Evolutionary conservation across 1,140 invertebrate genomes (phyloP), one percentile per base, ranked within the genome.

Genomic region (Formica selysi): DNA sequence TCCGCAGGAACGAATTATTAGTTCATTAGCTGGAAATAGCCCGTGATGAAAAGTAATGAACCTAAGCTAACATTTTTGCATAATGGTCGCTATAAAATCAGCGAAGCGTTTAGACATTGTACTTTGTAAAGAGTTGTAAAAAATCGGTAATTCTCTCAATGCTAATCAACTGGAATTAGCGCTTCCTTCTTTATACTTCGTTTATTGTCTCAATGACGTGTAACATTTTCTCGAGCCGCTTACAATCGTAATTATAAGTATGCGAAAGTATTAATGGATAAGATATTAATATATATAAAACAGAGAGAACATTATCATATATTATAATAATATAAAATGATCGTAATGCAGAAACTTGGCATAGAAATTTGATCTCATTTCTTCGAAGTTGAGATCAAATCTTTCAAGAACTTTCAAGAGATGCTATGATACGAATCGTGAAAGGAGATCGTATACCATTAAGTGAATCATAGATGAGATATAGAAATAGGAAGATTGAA

Each of bases 1-100:
- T 88, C 88, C 88, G 79, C 78, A 62, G 84, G 41, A 91, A 89
- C 67, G 64, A 91, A 86, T 91, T 91, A 90, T 90, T 86, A 91
- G 76, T 90, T 89, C 86, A 68, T 92, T 88, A 89, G 65, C 22
- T 74, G 86, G 51, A 86, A 86, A 88, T 87, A 65, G 57, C 62
- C 61, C 29, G 71, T 78, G 87, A 88, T 87, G 78, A 74, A 84
- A 84, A 76, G 85, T 87, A 91, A 91, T 87, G 85, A 91, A 41
- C 81, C 83, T 65, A 84, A 87, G 85, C 74, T 76, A 22, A 70
- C 22, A 86, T 87, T 86, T 89, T 90, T 91, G 88, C 88, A 90
- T 89, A 90, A 91, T 91, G 81, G 62, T 80, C 78, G 32, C 64
- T 83, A 80, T 90, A 90, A 90, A 91, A 32, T 64, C 89, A 89